phyloP scores from a whole-genome alignment of 1,140 invertebrate species.

The Proctacanthus coquilletti region DNA sequence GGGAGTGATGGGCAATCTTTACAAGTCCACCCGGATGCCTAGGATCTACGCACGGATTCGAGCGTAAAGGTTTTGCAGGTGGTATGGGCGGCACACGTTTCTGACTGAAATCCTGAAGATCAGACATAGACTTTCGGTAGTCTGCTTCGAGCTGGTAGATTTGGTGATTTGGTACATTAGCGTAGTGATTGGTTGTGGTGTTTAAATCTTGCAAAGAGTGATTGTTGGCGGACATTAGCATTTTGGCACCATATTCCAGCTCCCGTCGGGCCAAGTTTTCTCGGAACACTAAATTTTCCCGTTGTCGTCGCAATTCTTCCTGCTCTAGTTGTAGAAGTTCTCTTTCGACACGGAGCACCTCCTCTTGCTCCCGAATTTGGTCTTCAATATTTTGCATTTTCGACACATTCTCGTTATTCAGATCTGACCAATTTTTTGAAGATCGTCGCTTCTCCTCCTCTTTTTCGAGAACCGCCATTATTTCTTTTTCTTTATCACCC shows the following conservation, averaged over 20 bases:
- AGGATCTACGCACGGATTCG: slow-evolving; percentile 6
- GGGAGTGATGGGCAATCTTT: slow-evolving; percentile 11
- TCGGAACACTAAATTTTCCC: slow-evolving; percentile 47
- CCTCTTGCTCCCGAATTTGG: slow-evolving; percentile 41
- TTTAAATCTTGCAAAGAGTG: slow-evolving; percentile 44
- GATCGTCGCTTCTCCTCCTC: slow-evolving; percentile 49
- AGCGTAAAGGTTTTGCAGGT: slow-evolving; percentile 26
- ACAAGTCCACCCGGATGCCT: slow-evolving; percentile 17
- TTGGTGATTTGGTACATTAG: slow-evolving; percentile 15
- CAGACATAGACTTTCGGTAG: slow-evolving; percentile 36
- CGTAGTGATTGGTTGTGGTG: slow-evolving; percentile 13
- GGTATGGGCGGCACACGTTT: slow-evolving; percentile 16
- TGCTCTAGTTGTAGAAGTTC: slow-evolving; percentile 59
- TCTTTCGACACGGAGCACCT: slow-evolving; percentile 57
- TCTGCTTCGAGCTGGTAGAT: slow-evolving; percentile 27
- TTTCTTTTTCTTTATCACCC: slow-evolving; percentile 31
- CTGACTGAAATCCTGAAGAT: slow-evolving; percentile 27
- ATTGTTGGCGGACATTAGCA: slow-evolving; percentile 33
- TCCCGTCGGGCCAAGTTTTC: slow-evolving; percentile 40
- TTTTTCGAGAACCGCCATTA: slow-evolving; percentile 46
- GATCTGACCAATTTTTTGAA: slow-evolving; percentile 16
- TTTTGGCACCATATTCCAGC: slow-evolving; percentile 28
- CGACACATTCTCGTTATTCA: no score
- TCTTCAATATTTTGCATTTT: slow-evolving; percentile 37
- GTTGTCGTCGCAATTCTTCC: slow-evolving; percentile 57